Evolutionary conservation across 2,797 vertebrate genomes (phyloP).

Genomic region (Lacerta agilis): DNA sequence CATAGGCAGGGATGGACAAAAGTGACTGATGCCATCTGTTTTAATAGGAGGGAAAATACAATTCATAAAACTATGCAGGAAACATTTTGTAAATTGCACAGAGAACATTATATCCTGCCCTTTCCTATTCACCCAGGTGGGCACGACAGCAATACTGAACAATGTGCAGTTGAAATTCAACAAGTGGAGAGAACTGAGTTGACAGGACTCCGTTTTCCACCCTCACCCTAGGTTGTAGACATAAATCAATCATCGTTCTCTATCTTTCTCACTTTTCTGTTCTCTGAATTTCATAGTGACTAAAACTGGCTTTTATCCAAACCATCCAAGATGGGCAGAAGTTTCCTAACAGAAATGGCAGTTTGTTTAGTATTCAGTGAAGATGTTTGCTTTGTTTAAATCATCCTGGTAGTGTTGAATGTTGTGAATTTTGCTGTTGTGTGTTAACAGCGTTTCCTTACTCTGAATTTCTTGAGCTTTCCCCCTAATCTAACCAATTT

Average conservation of each 20-base stretch:
- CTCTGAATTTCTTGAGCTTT: constrained; percentile 25
- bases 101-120: not conserved
- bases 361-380: constrained; percentile 47
- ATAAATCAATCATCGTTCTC: constrained; percentile 34
- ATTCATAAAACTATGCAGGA: not conserved
- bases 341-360: constrained; percentile 54
- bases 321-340: constrained; percentile 40
- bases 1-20: not conserved
- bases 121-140: not conserved
- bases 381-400: constrained; percentile 55
- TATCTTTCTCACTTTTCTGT: constrained; percentile 22
- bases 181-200: not conserved
- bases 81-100: not conserved
- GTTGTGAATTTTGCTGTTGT: constrained; percentile 25
- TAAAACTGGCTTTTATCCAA: constrained; percentile 59
- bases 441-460: constrained; percentile 25
- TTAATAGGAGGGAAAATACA: not conserved
- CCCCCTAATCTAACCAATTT: constrained; percentile 3
- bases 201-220: constrained; percentile 22
- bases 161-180: not conserved
- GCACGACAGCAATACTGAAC: not conserved
- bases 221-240: constrained; percentile 52
- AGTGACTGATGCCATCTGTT: not conserved
- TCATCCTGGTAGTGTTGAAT: constrained; percentile 25
- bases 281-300: constrained; percentile 48